A percentile compares a stretch with the other conserved stretches of the same genome.
Conservation (phyloP, 2,888 invertebrate genomes). For the Mystacides longicornis region DNA sequence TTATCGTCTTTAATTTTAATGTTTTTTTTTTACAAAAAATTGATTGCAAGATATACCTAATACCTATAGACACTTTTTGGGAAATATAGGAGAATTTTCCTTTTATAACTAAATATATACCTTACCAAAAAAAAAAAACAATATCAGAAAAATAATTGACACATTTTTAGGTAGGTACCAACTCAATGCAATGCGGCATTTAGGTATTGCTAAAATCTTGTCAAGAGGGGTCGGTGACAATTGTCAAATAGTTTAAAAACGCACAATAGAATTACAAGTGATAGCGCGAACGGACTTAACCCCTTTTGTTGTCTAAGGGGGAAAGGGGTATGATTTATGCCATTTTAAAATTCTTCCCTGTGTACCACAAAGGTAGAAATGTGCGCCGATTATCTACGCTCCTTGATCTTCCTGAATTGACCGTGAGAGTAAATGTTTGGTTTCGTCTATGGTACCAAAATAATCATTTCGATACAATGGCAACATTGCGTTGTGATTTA, state of each 20-base stretch:
- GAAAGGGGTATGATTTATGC: constrained; percentile 23
- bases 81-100: too few relatives aligned
- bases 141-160: too few relatives aligned
- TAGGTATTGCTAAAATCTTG: not conserved
- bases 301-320: constrained; percentile 18
- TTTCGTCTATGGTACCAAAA: constrained; percentile 11
- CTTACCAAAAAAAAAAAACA: too few relatives aligned
- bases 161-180: too few relatives aligned
- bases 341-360: constrained; percentile 25
- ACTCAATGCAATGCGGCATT: too few relatives aligned
- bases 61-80: too few relatives aligned
- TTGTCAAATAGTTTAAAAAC: constrained; percentile 19
- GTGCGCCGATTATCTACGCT: constrained; percentile 24
- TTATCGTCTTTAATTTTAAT: too few relatives aligned
- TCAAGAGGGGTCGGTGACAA: not conserved
- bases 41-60: too few relatives aligned
- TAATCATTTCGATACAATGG: constrained; percentile 10
- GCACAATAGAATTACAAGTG: constrained; percentile 18
- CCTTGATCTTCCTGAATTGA: constrained; percentile 24
- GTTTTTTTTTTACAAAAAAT: too few relatives aligned
- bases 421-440: constrained; percentile 23
- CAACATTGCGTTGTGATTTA: constrained; percentile 10
- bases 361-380: constrained; percentile 18
- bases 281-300: constrained; percentile 20
- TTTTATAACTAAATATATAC: too few relatives aligned